Base-by-base conservation (phyloP, 2,888 invertebrate genomes). In the Lithophane semibrunnea region DNA sequence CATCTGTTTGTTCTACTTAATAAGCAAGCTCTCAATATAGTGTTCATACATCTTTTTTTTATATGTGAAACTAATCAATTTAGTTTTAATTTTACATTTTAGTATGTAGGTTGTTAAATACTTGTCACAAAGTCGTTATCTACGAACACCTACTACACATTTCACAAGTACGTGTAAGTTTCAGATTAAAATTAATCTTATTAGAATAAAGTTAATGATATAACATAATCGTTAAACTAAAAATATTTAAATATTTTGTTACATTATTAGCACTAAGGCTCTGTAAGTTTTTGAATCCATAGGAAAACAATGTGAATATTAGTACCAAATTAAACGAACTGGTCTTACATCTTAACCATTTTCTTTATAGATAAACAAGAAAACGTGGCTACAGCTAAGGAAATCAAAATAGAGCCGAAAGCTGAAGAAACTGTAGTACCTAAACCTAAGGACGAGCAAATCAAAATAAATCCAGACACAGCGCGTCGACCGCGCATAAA, bases 291-390 rank as follows among this genome's bases (percentile, higher is more conserved):
- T 77, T 37, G 4, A 37, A 54, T 13, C 9, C 3, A 0, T 24
- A 76, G 4, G 10, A 54, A 37, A 37, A 37, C 37, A 37, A 37
- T 37, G 3, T 37, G 37, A 37, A 37, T 37, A 37, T 37, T 37
- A 37, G 37, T 37, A 37, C 37, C 37, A 37, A 37, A 37, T 37
- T 37, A 37, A 37, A 37, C 18, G 24, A 66, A 65, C 24, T 52
- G 69, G n/a, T 44, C 61, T 37, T 37, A 37, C 2, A 37, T 37
- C 37, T 37, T 2, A 37, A 37, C 37, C 13, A 61, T 82, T 82
- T 81, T 82, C 75, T 84, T 82, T 82, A 71, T 82, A 84, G 82
- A 80, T 82, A 18, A 61, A 29, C 74, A 74, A 80, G 60, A 29
- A 52, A 79, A 61, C 67, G 24, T 66, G 49, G 21, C 73, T 12